A percentile compares a stretch with the other conserved stretches of the same genome.
Conservation (phyloP, 1,140 invertebrate species). For the Zaprionus inermis region DNA sequence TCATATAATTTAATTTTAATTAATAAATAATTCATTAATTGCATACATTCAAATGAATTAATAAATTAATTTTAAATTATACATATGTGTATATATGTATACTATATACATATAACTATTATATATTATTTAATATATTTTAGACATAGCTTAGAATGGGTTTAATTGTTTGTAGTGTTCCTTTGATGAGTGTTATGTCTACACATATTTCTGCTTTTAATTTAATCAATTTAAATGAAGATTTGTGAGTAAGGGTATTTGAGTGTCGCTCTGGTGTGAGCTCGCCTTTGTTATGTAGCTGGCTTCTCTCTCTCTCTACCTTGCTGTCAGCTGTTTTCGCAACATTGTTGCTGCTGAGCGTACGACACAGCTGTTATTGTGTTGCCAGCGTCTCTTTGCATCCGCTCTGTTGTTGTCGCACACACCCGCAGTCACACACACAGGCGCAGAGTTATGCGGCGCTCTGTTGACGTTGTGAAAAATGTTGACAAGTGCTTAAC, state of each 20-base stretch:
- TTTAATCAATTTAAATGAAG: too few relatives aligned
- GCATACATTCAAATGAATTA: too few relatives aligned
- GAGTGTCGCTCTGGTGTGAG: neutral
- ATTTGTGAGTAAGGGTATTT: slow-evolving; percentile 9
- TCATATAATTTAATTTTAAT: too few relatives aligned
- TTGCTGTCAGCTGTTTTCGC: slow-evolving; percentile 74
- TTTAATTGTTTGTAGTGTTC: too few relatives aligned
- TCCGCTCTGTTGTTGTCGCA: slow-evolving; percentile 53
- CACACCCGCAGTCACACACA: slow-evolving; percentile 29
- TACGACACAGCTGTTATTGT: slow-evolving; percentile 73
- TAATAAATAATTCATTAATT: too few relatives aligned
- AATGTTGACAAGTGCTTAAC: slow-evolving; percentile 67
- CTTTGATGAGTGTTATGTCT: too few relatives aligned
- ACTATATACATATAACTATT: too few relatives aligned
- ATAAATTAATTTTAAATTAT: too few relatives aligned
- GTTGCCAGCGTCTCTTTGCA: slow-evolving; percentile 25
- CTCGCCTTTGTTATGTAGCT: slow-evolving; percentile 22
- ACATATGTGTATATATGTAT: too few relatives aligned
- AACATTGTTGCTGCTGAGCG: slow-evolving; percentile 65
- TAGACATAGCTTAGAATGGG: too few relatives aligned
- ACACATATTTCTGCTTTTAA: too few relatives aligned
- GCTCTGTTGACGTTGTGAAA: slow-evolving; percentile 64
- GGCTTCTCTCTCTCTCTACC: neutral
- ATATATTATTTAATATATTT: too few relatives aligned
- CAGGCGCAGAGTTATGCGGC: slow-evolving; percentile 54